These are phyloP conservation scores for Drosophila insularis DNA, from an alignment of 1,140 invertebrate species.

Conservation along the genomic window DNA sequence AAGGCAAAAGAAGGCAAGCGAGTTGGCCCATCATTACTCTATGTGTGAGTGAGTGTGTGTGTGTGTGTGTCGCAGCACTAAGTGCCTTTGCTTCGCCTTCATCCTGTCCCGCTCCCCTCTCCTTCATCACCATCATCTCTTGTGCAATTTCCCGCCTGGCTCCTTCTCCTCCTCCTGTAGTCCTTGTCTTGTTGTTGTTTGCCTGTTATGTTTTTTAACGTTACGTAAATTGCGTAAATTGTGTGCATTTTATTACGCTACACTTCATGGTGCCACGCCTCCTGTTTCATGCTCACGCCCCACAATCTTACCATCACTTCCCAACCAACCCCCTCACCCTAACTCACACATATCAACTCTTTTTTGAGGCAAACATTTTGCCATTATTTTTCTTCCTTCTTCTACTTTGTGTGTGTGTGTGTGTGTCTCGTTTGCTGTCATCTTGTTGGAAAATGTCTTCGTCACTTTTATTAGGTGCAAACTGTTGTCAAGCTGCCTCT, in stretches of 20 bases:
- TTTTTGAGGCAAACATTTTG: slow-evolving; percentile 38
- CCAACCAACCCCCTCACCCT: not conserved
- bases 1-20: slow-evolving; percentile 9
- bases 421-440: slow-evolving; percentile 29
- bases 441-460: slow-evolving; percentile 50
- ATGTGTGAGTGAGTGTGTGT: slow-evolving; percentile 13
- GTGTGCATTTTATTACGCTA: slow-evolving; percentile 67
- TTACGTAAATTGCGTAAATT: slow-evolving; percentile 71
- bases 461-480: slow-evolving; percentile 56
- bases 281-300: not conserved
- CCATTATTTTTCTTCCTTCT: slow-evolving; percentile 15
- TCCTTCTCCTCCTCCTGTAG: not conserved
- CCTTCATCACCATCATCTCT: slow-evolving; percentile 4
- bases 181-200: slow-evolving; percentile 51
- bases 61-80: slow-evolving; percentile 24
- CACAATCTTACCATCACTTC: slow-evolving; percentile 5
- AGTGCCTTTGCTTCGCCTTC: slow-evolving; percentile 44
- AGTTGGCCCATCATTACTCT: slow-evolving; percentile 21
- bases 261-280: slow-evolving; percentile 53
- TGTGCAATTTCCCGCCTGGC: slow-evolving; percentile 3
- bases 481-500: slow-evolving; percentile 20
- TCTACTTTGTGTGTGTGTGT: not conserved
- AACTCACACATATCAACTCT: slow-evolving; percentile 26
- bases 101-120: not conserved
- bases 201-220: slow-evolving; percentile 66